These are phyloP conservation scores for Rhynchotus rufescens DNA, from an alignment of 2,797 vertebrate genomes.

Conservation along the genomic window DNA sequence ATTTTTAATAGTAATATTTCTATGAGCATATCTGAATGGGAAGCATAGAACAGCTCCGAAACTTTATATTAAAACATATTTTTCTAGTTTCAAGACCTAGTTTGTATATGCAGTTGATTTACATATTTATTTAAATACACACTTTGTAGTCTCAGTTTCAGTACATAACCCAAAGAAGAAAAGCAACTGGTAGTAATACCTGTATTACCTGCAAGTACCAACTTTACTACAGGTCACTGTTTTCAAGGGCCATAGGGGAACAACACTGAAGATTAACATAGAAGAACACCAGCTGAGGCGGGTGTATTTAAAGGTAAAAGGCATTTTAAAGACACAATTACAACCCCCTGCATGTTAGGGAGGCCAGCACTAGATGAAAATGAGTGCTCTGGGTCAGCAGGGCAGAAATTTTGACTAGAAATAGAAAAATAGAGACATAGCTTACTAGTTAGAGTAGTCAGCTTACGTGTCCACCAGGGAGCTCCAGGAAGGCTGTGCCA, in stretches of 20 bases:
- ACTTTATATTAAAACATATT: not conserved
- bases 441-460: rapidly evolving
- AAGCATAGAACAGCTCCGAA: not conserved
- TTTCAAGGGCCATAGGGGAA: not conserved
- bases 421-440: rapidly evolving
- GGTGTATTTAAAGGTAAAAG: not conserved
- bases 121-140: not conserved
- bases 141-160: not conserved
- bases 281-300: too few relatives aligned
- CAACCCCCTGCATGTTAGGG: not conserved
- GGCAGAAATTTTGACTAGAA: not conserved
- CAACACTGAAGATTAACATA: too few relatives aligned
- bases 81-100: not conserved
- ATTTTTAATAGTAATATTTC: not conserved
- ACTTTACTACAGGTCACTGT: not conserved
- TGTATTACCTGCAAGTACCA: not conserved
- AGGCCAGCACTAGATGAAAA: not conserved
- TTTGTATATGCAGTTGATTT: not conserved
- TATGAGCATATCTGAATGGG: not conserved
- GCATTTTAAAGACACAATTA: rapidly evolving
- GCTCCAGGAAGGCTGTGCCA: too few relatives aligned
- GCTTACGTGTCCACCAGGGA: not conserved
- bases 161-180: not conserved
- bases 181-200: not conserved
- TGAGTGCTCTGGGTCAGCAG: not conserved